These are phyloP conservation scores for Drosophila ananassae DNA, from an alignment of 1,140 invertebrate genomes.

Conservation along the genomic window DNA sequence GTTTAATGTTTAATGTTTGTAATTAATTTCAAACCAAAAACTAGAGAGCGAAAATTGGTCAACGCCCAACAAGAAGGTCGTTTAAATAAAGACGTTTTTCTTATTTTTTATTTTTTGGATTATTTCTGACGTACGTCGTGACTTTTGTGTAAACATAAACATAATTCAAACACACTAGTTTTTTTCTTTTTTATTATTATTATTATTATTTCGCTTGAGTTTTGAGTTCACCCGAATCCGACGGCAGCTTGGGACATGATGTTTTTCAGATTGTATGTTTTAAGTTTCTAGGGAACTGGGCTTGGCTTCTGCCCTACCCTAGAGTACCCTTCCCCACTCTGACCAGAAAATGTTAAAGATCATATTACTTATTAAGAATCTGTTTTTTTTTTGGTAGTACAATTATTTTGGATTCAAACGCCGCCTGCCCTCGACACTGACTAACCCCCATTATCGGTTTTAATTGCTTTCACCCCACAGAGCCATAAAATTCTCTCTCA, in stretches of 20 bases:
- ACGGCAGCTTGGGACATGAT: slow-evolving; percentile 17
- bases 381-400: not conserved
- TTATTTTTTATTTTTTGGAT: too few species aligned
- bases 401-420: not conserved
- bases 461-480: slow-evolving; percentile 46
- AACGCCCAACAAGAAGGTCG: slow-evolving; percentile 38
- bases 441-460: slow-evolving; percentile 52
- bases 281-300: slow-evolving; percentile 34
- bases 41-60: slow-evolving; percentile 28
- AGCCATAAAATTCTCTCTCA: slow-evolving; percentile 8
- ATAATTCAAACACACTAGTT: slow-evolving; percentile 38
- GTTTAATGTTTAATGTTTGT: slow-evolving; percentile 56
- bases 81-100: slow-evolving; percentile 8
- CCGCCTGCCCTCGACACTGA: slow-evolving; percentile 37
- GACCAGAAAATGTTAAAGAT: slow-evolving; percentile 26
- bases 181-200: slow-evolving; percentile 29
- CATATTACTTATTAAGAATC: slow-evolving; percentile 24
- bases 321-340: not conserved
- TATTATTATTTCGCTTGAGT: slow-evolving; percentile 32
- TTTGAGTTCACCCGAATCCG: slow-evolving; percentile 34
- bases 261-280: slow-evolving; percentile 19
- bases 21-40: slow-evolving; percentile 53
- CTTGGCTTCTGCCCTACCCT: slow-evolving; percentile 14
- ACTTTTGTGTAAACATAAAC: slow-evolving; percentile 66
- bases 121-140: slow-evolving; percentile 32